Base-by-base conservation (phyloP, 1,140 invertebrate genomes). In the Nomia melanderi region DNA sequence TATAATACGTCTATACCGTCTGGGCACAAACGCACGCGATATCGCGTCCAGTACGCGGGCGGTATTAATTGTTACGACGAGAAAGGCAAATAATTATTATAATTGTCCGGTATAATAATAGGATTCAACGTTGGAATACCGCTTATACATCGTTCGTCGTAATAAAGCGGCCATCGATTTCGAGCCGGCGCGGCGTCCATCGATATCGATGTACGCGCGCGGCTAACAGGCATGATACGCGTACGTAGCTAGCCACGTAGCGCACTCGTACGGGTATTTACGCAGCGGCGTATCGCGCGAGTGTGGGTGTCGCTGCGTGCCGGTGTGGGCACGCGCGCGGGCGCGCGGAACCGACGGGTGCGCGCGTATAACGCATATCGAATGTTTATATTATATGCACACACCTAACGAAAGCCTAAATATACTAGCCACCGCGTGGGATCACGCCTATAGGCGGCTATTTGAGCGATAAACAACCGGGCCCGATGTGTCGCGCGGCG, bases 11-110 rank as follows among this genome's bases (percentile, higher is more conserved):
- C 31, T 17, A 41, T 56, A 27, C 39, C 65, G 75, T 76, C 67
- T 62, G 66, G 75, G 33, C 75, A 41, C 67, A 77, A 62, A 71
- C 75, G 75, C 75, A n/a, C 47, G 63, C 77, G 72, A 79, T 87
- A 85, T 77, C 79, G 72, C 74, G 78, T 79, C 86, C 87, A 79
- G 85, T 81, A 83, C 81, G 78, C 81, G n/a, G n/a, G 77, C 77
- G 82, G 87, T 90, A 92, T 91, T 88, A 90, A 91, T 92, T 91
- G 91, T 91, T 91, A 89, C 87, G 87, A 90, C 87, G 85, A 84
- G 78, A 90, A 91, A 91, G 87, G 88, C 88, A 92, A 91, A 92
- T 92, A 91, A 92, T 91, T 92, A 91, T 91, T 90, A 91, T 92
- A 91, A 91, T 91, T 91, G 88, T 90, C 88, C 84, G 79, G 86